Base-by-base conservation (phyloP, 2,797 vertebrate species). In the Oreonectes daqikongensis region DNA sequence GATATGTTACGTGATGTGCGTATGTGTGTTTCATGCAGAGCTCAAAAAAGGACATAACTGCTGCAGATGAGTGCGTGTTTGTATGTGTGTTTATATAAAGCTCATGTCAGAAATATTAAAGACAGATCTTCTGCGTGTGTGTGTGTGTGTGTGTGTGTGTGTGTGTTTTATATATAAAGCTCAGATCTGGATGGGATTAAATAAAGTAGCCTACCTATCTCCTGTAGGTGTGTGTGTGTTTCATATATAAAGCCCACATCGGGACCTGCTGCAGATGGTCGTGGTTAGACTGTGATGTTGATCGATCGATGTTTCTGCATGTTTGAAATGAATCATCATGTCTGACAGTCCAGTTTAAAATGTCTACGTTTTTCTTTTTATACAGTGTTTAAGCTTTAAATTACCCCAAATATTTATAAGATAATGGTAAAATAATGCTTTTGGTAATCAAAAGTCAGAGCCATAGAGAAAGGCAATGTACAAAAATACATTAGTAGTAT, bases 201-300 rank as follows among this genome's bases (percentile, higher is more conserved):
- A 35, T 2, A 9, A 35, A 35, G n/a, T n/a, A 35, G 35, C 35
- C n/a, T n/a, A 35, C 35, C 2, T 9, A 10, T 35, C 35, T 35
- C 35, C 2, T 42, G 40, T 14, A 42, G 40, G 40, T 14, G 14
- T 66, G n/a, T 20, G 55, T 55, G 14, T 55, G 57, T 69, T 17
- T 18, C 5, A 18, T 50, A 61, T 69, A 18, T 46, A 73, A 18
- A 59, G 46, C 48, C 55, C 65, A 42, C 50, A 50, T 50, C 22
- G 35, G 48, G 38, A 32, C 79, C 38, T 59, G 82, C 86, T 85
- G 55, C 24, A 59, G 90, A 90, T 86, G 87, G 86, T 86, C 82
- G 18, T 75, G 80, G 83, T 89, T 79, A 75, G 83, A 60, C 79
- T 64, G 15, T 9, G 28, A 32, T 60, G 17, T 60, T 32, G 17